Evolutionary conservation across 2,888 invertebrate genomes (phyloP), one percentile per base, ranked within the genome.

Genomic region (Calliopum simillimum): DNA sequence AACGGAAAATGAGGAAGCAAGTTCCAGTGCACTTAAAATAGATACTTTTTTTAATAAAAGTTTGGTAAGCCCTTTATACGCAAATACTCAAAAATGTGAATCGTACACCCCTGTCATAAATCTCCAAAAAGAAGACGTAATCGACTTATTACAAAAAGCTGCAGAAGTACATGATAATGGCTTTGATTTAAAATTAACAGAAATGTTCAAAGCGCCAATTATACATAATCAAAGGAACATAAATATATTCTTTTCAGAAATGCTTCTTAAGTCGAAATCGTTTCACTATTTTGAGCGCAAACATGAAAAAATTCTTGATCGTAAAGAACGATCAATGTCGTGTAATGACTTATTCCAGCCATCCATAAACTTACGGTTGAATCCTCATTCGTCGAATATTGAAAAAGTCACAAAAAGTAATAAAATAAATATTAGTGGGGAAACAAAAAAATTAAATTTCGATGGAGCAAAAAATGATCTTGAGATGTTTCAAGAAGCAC

Each of bases 71-170:
- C 85, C 86, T 1, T 76, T 85, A 11, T 86, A 86, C 74, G 85
- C 83, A 49, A 86, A 86, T 71, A 83, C 81, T 0, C 78, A 82
- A 69, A 74, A 73, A 2, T 69, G 70, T 41, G 56, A 25, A n/a
- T 12, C n/a, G 23, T 21, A 3, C 58, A 12, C 21, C 8, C 63
- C 66, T 67, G 70, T 69, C 64, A 65, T 68, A 1, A 25, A 23
- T 16, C 14, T n/a, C 1, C n/a, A 19, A 6, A 21, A 80, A 77
- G 53, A 80, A 80, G 12, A 58, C 80, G 56, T 76, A 82, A 67
- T 81, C 83, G 3, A 86, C 85, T 85, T 86, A 86, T 56, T 85
- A 82, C 21, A 69, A 85, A 71, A 86, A 86, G 5, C 72, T 86
- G 71, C 83, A 83, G 3, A 3, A n/a, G 16, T 51, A 16, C 13